Evolutionary conservation across 2,113 vertebrate species (phyloP).

Genomic region (Orientallactaga bullata): DNA sequence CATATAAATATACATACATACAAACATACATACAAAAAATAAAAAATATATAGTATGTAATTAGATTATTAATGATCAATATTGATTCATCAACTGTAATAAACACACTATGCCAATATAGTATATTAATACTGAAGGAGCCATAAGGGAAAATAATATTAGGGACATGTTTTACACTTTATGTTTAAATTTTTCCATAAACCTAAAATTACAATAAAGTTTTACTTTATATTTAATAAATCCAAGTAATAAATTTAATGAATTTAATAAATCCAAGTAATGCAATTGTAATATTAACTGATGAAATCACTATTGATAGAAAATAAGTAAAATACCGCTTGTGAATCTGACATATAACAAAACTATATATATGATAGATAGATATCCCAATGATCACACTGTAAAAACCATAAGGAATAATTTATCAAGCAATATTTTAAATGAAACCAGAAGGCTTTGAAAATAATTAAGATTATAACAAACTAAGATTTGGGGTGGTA

Average conservation of each 20-base stretch:
- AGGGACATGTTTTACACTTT: neutral
- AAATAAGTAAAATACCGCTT: neutral
- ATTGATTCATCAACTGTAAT: neutral
- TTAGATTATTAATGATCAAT: neutral
- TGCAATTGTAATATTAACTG: neutral
- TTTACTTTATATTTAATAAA: neutral
- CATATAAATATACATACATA: too few species aligned
- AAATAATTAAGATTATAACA: neutral
- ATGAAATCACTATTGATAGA: neutral
- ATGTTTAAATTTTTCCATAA: neutral
- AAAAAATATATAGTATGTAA: neutral
- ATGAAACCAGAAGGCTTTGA: neutral
- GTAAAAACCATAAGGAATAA: neutral
- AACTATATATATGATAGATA: too few species aligned
- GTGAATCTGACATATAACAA: neutral
- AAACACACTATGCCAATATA: neutral
- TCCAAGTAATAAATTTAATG: too few species aligned
- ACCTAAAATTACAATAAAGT: neutral
- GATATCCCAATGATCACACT: neutral
- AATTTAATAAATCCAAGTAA: too few species aligned
- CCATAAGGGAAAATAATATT: neutral
- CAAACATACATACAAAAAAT: too few species aligned
- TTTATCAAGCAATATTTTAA: neutral
- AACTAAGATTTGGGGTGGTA: neutral
- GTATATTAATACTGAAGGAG: neutral